A percentile compares a stretch with the other conserved stretches of the same genome.
These are phyloP conservation scores for Porites cylindrica DNA, from an alignment of 92 coral and sea anemone genomes.

Conservation along the genomic window DNA sequence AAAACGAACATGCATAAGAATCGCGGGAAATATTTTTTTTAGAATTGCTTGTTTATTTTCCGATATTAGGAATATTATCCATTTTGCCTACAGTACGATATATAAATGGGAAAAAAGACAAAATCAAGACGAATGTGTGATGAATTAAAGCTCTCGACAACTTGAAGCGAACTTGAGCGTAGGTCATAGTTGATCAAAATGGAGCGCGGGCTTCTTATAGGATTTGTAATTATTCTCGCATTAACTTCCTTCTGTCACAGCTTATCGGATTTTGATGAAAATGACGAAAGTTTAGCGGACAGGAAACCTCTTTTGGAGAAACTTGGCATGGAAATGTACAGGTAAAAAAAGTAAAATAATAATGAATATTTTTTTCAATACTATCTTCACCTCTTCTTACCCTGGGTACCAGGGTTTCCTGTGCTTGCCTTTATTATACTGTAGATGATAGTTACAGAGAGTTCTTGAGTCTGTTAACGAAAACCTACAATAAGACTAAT, in stretches of 20 bases:
- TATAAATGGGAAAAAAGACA: slow-evolving; percentile 1
- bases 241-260: background rate
- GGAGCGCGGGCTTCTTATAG: slow-evolving; percentile 11
- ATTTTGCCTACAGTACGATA: background rate
- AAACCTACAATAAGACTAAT: too few species aligned
- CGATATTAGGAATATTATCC: slow-evolving; percentile 1
- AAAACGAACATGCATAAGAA: slow-evolving; percentile 12
- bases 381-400: too few species aligned
- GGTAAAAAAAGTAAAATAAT: background rate
- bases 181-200: background rate
- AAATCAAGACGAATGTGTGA: too few species aligned
- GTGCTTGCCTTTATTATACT: too few species aligned
- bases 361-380: background rate
- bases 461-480: too few species aligned
- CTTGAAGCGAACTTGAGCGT: background rate
- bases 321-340: slow-evolving; percentile 52
- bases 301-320: slow-evolving; percentile 37
- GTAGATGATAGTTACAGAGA: too few species aligned
- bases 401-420: too few species aligned
- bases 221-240: slow-evolving; percentile 5
- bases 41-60: background rate
- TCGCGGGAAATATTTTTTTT: background rate
- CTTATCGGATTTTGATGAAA: slow-evolving; percentile 7
- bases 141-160: background rate
- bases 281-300: slow-evolving; percentile 1